Evolutionary conservation across 2,888 invertebrate genomes (phyloP).

Genomic region (Trachelus tabidus): DNA sequence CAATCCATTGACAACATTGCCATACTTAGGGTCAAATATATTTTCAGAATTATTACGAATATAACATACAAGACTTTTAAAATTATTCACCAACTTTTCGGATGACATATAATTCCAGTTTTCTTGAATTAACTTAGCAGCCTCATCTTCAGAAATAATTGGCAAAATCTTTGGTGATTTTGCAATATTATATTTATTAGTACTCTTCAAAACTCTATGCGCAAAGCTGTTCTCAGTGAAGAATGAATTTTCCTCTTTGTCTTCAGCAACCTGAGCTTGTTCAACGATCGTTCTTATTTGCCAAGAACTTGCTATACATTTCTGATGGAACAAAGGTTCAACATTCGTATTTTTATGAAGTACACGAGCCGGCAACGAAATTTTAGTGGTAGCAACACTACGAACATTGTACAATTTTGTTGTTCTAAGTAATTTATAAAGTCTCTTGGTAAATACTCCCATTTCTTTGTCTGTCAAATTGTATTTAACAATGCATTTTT

Average conservation of each 20-base stretch:
- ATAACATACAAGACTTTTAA: conserved; percentile 61
- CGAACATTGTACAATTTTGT: not conserved
- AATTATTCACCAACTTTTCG: conserved; percentile 57
- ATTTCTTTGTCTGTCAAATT: not conserved
- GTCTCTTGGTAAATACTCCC: not conserved
- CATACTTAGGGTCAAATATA: conserved; percentile 65
- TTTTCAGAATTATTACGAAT: conserved; percentile 60
- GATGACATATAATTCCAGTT: conserved; percentile 45
- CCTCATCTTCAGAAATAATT: conserved; percentile 48
- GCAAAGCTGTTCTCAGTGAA: conserved; percentile 65
- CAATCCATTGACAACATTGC: conserved; percentile 64
- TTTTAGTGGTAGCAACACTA: not conserved
- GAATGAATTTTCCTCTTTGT: conserved; percentile 35
- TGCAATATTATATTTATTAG: conserved; percentile 14
- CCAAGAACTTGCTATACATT: not conserved
- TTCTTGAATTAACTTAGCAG: conserved; percentile 33
- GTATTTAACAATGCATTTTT: not conserved
- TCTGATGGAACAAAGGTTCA: not conserved
- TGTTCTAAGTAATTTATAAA: conserved; percentile 20
- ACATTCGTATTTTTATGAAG: not conserved
- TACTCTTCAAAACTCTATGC: conserved; percentile 61
- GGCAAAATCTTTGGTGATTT: conserved; percentile 8
- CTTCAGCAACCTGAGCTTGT: not conserved
- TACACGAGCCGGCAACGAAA: not conserved
- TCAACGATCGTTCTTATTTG: not conserved